A percentile compares a stretch with the other conserved stretches of the same genome.
Conservation (phyloP, 2,888 invertebrate species). For the Eudasyphora cyanicolor region DNA sequence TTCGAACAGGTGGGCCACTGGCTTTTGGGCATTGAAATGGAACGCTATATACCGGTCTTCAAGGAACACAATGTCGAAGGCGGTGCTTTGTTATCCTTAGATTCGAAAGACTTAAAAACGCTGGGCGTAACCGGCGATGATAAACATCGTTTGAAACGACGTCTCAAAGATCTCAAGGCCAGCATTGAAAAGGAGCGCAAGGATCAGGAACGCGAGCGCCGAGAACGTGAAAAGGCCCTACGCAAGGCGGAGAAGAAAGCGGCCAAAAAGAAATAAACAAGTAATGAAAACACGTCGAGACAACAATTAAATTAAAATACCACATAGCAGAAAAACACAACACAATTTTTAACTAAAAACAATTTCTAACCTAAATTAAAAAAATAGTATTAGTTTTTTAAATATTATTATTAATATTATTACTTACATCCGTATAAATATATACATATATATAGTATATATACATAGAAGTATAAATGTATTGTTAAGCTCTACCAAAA, state of each 20-base stretch:
- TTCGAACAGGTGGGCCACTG: constrained; percentile 91
- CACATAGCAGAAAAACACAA: constrained; percentile 61
- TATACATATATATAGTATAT: no score
- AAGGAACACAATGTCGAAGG: constrained; percentile 95
- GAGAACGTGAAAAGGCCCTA: constrained; percentile 91
- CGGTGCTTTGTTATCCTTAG: constrained; percentile 89
- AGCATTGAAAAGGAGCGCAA: constrained; percentile 87
- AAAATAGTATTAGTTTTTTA: constrained; percentile 53
- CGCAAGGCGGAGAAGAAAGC: constrained; percentile 92
- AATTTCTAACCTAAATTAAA: constrained; percentile 53
- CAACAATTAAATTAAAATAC: constrained; percentile 61
- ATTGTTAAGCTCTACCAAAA: constrained; percentile 61
- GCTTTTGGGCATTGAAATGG: constrained; percentile 90
- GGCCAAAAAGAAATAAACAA: constrained; percentile 83
- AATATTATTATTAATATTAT: constrained; percentile 32
- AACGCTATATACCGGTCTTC: constrained; percentile 93
- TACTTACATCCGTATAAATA: background rate
- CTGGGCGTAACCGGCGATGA: constrained; percentile 90
- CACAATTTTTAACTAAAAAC: constrained; percentile 52
- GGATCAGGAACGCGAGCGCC: constrained; percentile 91
- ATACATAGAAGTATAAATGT: no score
- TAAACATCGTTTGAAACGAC: constrained; percentile 90
- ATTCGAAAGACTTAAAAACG: constrained; percentile 94
- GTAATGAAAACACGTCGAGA: constrained; percentile 46
- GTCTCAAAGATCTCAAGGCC: constrained; percentile 90